Evolutionary conservation across 1,140 invertebrate species (phyloP), one percentile per base, ranked within the genome.

Genomic region (Ceratina australensis): DNA sequence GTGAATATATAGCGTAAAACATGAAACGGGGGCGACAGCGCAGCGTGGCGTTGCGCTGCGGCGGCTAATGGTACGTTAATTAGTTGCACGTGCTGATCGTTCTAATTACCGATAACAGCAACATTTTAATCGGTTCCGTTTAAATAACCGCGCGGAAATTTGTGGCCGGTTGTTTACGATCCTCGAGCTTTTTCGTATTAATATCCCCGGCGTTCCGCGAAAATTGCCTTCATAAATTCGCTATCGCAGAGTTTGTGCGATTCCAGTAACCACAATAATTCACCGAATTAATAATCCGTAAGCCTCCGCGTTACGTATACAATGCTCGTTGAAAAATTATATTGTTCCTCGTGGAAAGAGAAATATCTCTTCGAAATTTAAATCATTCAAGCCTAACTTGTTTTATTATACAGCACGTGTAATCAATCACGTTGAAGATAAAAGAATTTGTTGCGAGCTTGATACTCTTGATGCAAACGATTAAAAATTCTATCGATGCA

Each of bases 1-100:
- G 66, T 24, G 28, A 16, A 18, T 67, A 42, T 42, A 42, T 42
- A 15, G 13, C 47, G 59, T 47, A 52, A 76, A 69, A 52, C 28
- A 20, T 12, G 33, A 20, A 54, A 52, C 24, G 15, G 15, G 56
- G 16, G 1, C 8, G 33, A 42, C 33, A 42, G 33, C 33, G 33
- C 33, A 42, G 33, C 33, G 33, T 42, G 33, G 33, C 33, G 33
- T 42, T 42, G 33, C 33, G 33, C 33, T 42, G 42, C 8, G 22
- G 12, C 5, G 47, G 74, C 47, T 77, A 77, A 77, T 60, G 74
- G 66, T 20, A 50, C 74, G 74, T 77, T 77, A 77, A 77, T 77
- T 77, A 77, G 66, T 77, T 71, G 74, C 74, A 77, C 67, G 74
- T 77, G 74, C 74, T 77, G 74, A 77, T 71, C 74, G 74, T 77